Conservation (phyloP, 2,797 vertebrate genomes). For the Neostethus bicornis region DNA sequence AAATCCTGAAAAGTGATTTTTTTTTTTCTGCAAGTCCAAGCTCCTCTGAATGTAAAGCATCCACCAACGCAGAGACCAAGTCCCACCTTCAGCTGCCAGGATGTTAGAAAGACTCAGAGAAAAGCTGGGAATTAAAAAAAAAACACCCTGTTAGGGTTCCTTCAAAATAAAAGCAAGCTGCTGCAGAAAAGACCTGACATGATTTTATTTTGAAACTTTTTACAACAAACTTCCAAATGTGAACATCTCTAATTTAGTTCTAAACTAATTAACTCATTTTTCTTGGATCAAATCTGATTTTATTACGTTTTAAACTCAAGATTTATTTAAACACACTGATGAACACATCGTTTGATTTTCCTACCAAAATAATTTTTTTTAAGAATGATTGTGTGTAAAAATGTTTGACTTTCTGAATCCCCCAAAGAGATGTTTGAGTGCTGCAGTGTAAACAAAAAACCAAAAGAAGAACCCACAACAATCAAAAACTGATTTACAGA, state of each 20-base stretch:
- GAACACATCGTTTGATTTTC: no score
- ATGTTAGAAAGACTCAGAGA: slow-evolving; percentile 54
- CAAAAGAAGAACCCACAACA: no score
- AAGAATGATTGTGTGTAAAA: no score
- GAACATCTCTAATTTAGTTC: background rate
- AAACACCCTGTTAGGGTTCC: background rate
- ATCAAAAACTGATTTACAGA: no score
- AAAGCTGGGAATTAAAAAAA: fast-evolving
- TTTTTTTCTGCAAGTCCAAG: slow-evolving; percentile 58
- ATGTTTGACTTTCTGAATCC: no score
- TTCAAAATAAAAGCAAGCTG: background rate
- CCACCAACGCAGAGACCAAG: slow-evolving; percentile 67
- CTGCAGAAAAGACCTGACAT: fast-evolving
- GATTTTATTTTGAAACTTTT: slow-evolving; percentile 28
- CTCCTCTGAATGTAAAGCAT: slow-evolving; percentile 61
- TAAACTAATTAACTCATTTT: background rate
- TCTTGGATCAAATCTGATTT: slow-evolving; percentile 6
- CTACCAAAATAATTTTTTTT: no score
- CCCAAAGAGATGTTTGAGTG: no score
- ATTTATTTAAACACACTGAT: no score
- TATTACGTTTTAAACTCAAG: no score
- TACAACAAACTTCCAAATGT: background rate
- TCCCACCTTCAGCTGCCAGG: slow-evolving; percentile 71
- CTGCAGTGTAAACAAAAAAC: no score
- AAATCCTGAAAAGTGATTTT: slow-evolving; percentile 74